Conservation (phyloP, 2,113 vertebrate species). For the Perca fluviatilis region DNA sequence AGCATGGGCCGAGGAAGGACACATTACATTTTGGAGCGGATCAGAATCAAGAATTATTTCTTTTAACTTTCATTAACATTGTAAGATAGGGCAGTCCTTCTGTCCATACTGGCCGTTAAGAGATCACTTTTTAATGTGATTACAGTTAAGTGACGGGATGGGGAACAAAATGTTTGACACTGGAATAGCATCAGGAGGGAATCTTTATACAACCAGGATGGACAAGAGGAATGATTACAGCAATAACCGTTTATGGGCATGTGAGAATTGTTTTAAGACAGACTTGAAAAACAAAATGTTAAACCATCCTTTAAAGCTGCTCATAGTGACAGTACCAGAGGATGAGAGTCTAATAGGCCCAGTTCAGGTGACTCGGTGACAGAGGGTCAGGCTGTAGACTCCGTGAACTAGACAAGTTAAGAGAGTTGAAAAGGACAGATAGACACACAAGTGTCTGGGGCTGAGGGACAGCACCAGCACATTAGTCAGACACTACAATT, state of each 20-base stretch:
- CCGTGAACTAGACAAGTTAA: not conserved
- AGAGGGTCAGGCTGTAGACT: conserved; percentile 5
- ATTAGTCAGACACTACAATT: conserved; percentile 4
- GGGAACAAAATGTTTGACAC: no score
- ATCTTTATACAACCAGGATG: not conserved
- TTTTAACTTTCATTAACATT: no score
- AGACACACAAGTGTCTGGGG: not conserved
- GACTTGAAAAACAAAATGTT: not conserved
- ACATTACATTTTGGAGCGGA: no score
- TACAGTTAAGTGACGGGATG: no score
- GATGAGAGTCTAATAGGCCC: not conserved
- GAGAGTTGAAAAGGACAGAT: no score
- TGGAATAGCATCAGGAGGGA: conserved; percentile 1
- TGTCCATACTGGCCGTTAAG: not conserved
- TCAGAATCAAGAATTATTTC: no score
- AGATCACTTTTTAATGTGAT: not conserved
- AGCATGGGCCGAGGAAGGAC: no score
- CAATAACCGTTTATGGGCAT: not conserved
- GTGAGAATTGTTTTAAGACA: not conserved
- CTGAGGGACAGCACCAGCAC: conserved; percentile 2
- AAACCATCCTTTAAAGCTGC: conserved; percentile 32
- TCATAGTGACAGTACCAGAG: conserved; percentile 5
- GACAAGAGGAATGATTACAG: conserved; percentile 16
- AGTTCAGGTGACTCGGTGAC: not conserved
- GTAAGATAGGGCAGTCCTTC: not conserved